phyloP scores from a whole-genome alignment of 2,888 invertebrate genomes.

The Byasa hedistus region DNA sequence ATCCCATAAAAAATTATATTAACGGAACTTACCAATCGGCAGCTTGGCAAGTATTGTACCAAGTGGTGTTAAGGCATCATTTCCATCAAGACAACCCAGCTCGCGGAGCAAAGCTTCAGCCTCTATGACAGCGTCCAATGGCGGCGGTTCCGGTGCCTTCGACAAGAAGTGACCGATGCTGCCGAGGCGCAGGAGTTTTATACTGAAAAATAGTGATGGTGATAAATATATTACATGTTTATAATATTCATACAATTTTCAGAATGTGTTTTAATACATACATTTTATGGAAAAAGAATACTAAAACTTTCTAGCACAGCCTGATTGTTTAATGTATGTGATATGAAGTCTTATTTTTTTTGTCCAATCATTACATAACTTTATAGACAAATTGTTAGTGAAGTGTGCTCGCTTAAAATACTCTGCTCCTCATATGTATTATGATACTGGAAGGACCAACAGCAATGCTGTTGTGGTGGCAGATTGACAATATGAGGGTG shows the following conservation, averaged over 20 bases:
- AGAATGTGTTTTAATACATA: not conserved
- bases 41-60: conserved; percentile 96
- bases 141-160: conserved; percentile 97
- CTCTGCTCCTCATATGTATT: not conserved
- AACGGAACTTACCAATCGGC: conserved; percentile 82
- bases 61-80: conserved; percentile 94
- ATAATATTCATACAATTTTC: not conserved
- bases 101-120: conserved; percentile 92
- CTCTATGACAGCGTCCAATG: conserved; percentile 98
- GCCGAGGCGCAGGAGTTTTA: conserved; percentile 91
- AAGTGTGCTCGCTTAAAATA: not conserved
- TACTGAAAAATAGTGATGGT: conserved; percentile 44
- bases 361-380: too few species aligned
- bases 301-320: too few species aligned
- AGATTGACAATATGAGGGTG: not conserved
- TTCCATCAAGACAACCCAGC: conserved; percentile 93
- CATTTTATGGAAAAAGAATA: too few species aligned
- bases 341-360: too few species aligned
- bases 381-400: too few species aligned
- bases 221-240: not conserved
- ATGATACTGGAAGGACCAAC: too few species aligned
- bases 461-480: not conserved
- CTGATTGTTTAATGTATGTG: too few species aligned
- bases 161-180: conserved; percentile 96
- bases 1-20: too few species aligned